phyloP scores from a whole-genome alignment of 2,888 invertebrate genomes.

The Cosmia pyralina region DNA sequence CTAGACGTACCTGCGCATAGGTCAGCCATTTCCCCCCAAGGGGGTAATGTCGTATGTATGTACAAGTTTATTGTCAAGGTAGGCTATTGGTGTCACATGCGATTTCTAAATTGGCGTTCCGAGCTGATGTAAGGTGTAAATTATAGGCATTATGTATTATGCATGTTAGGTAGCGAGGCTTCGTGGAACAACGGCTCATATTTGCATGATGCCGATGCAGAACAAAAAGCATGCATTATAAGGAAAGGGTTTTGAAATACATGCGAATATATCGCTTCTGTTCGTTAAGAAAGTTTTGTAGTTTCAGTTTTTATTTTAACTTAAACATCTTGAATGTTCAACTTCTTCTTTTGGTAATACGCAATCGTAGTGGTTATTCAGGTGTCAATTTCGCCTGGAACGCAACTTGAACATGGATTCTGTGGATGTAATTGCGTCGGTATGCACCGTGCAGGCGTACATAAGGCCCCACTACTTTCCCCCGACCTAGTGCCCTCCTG shows the following conservation, averaged over 20 bases:
- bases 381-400: constrained; percentile 51
- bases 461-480: constrained; percentile 87
- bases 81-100: constrained; percentile 59
- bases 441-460: constrained; percentile 79
- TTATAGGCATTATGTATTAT: constrained; percentile 64
- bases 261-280: constrained; percentile 35
- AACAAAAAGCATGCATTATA: constrained; percentile 46
- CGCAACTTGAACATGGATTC: constrained; percentile 60
- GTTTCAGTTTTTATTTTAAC: constrained; percentile 37
- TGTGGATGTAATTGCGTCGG: constrained; percentile 79
- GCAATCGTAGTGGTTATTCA: constrained; percentile 27
- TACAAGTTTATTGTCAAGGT: constrained; percentile 62
- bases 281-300: constrained; percentile 46
- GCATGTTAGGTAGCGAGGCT: constrained; percentile 57
- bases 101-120: constrained; percentile 70
- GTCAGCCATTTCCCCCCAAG: constrained; percentile 39
- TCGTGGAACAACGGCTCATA: constrained; percentile 43
- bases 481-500: constrained; percentile 89
- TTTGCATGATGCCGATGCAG: constrained; percentile 42
- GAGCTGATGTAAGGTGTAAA: constrained; percentile 62
- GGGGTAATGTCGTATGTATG: constrained; percentile 38
- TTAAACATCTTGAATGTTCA: constrained; percentile 12
- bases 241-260: constrained; percentile 31
- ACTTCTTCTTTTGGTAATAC: constrained; percentile 23
- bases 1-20: constrained; percentile 32